These are phyloP conservation scores for Aricia agestis DNA, from an alignment of 1,140 invertebrate species.

Conservation along the genomic window DNA sequence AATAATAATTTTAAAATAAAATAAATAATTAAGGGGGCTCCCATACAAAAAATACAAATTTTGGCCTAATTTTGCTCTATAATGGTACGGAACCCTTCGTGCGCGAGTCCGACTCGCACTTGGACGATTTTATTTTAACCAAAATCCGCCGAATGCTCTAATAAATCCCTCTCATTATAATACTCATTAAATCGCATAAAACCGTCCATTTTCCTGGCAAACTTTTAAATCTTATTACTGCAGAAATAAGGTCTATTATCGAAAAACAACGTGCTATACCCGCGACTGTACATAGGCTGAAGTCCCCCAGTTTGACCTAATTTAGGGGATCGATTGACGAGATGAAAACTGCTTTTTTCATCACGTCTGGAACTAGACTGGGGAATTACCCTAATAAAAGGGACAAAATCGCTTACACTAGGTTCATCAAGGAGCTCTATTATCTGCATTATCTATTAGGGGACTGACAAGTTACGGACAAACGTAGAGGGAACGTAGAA, in stretches of 20 bases:
- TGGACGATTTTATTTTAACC: too few species aligned
- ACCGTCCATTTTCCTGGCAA: neutral
- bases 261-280: neutral
- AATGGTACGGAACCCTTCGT: too few species aligned
- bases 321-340: neutral
- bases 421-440: neutral
- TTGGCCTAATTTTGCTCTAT: too few species aligned
- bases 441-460: neutral
- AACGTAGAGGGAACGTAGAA: neutral
- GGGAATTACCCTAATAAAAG: neutral
- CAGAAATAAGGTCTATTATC: neutral
- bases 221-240: neutral
- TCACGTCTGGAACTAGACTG: neutral
- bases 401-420: neutral
- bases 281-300: neutral
- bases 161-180: too few species aligned
- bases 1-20: too few species aligned
- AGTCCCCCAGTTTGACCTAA: conserved; percentile 12
- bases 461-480: neutral
- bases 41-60: too few species aligned
- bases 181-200: too few species aligned
- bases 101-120: too few species aligned
- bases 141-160: too few species aligned
- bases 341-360: conserved; percentile 3
- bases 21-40: too few species aligned